Conservation (phyloP, 1,140 invertebrate species). For the Ericerus pela region DNA sequence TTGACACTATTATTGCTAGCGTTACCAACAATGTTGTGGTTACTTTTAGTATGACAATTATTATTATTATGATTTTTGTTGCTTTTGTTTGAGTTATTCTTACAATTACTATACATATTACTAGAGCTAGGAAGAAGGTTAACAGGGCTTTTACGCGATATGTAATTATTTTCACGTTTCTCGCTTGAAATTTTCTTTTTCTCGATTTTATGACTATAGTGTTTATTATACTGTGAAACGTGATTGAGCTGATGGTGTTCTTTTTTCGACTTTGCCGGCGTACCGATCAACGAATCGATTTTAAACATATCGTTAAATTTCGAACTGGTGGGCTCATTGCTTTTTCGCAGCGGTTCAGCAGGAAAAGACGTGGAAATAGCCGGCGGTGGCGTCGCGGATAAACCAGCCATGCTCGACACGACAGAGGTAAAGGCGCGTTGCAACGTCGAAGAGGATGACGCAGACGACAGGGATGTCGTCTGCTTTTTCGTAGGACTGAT, state of each 20-base stretch:
- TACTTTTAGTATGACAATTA: too few relatives aligned
- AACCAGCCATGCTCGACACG: too few relatives aligned
- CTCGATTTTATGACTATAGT: constrained; percentile 7
- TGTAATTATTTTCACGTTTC: background rate
- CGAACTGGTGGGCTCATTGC: background rate
- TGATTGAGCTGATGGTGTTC: background rate
- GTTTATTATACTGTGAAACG: constrained; percentile 2
- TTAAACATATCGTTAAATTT: background rate
- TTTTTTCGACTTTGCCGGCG: background rate
- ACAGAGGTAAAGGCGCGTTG: too few relatives aligned
- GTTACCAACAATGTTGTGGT: too few relatives aligned
- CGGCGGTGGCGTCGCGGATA: background rate
- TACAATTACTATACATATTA: too few relatives aligned
- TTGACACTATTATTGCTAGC: too few relatives aligned
- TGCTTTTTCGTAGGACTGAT: background rate
- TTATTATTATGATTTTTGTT: too few relatives aligned
- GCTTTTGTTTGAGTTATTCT: too few relatives aligned
- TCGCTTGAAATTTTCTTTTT: background rate
- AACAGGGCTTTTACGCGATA: too few relatives aligned
- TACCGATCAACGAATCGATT: background rate
- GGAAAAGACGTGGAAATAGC: background rate
- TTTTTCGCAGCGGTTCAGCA: background rate
- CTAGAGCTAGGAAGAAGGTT: too few relatives aligned
- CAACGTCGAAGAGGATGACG: background rate
- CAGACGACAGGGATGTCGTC: background rate